phyloP scores from a whole-genome alignment of 2,797 vertebrate species.

The Falco novaeseelandiae region DNA sequence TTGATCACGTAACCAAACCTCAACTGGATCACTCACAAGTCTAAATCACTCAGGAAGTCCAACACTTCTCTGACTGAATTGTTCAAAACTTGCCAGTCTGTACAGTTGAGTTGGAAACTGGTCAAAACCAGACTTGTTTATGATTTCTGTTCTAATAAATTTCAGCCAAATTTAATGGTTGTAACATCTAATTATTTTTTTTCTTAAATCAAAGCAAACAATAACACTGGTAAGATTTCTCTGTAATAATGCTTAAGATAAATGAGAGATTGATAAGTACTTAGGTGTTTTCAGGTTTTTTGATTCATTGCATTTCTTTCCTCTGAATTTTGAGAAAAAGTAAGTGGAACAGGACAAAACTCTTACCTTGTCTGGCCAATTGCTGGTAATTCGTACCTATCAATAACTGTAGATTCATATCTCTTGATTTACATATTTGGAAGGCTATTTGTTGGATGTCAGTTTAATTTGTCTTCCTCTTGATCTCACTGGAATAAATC shows the following conservation, averaged over 20 bases:
- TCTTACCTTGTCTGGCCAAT: neutral
- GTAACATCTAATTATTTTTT: neutral
- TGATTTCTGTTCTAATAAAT: neutral
- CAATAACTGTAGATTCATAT: slow-evolving; percentile 11
- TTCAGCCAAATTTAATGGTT: neutral
- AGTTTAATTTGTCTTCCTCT: slow-evolving; percentile 43
- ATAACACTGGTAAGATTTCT: neutral
- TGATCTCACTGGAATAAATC: slow-evolving; percentile 1
- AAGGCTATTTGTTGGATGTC: slow-evolving; percentile 20
- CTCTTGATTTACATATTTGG: slow-evolving; percentile 15
- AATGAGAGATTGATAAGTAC: neutral
- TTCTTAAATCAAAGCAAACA: neutral
- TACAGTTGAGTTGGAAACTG: neutral
- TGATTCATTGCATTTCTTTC: neutral
- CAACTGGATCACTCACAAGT: neutral
- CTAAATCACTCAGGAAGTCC: neutral
- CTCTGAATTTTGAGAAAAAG: neutral
- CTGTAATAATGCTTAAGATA: neutral
- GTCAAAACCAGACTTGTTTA: neutral
- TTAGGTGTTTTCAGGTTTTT: neutral
- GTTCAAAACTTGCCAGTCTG: neutral
- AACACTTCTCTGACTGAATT: neutral
- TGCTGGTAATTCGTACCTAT: slow-evolving; percentile 33
- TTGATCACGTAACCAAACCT: neutral
- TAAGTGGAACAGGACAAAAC: neutral